Evolutionary conservation across 2,797 vertebrate genomes (phyloP).

Genomic region (Siniperca obscura): DNA sequence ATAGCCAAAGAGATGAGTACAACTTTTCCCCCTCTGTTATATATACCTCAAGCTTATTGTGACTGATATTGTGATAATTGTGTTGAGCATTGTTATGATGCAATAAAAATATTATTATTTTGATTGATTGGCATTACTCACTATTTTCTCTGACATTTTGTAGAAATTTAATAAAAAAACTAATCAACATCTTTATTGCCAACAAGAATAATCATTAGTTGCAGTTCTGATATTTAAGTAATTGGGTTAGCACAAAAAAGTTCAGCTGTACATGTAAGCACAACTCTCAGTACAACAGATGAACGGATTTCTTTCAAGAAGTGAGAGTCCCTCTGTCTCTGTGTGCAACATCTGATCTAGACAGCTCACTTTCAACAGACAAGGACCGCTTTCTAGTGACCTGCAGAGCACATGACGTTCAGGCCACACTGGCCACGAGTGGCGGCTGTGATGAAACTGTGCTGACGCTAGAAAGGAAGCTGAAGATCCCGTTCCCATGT

Average conservation of each 20-base stretch:
- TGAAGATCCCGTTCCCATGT: conserved; percentile 1
- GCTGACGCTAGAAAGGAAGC: conserved; percentile 1
- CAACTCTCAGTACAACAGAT: not conserved
- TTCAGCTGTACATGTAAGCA: not conserved
- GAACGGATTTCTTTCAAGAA: not conserved
- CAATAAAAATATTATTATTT: too few relatives aligned
- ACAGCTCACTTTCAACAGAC: conserved; percentile 24
- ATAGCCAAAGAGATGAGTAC: too few relatives aligned
- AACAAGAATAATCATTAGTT: not conserved
- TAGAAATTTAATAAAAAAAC: not conserved
- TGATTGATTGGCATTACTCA: not conserved
- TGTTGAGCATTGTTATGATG: not conserved
- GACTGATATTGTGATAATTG: not conserved
- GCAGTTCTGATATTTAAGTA: not conserved
- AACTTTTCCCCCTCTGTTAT: not conserved
- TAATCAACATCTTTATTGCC: not conserved
- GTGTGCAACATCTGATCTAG: conserved; percentile 30
- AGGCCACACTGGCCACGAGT: conserved; percentile 16
- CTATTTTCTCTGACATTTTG: not conserved
- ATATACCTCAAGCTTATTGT: not conserved
- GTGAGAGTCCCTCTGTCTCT: not conserved
- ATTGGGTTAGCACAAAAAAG: not conserved
- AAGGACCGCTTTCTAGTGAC: conserved; percentile 26
- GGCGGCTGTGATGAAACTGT: not conserved
- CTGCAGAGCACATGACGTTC: conserved; percentile 28